Evolutionary conservation across 2,888 invertebrate species (phyloP).

Genomic region (Ceraclea dissimilis): DNA sequence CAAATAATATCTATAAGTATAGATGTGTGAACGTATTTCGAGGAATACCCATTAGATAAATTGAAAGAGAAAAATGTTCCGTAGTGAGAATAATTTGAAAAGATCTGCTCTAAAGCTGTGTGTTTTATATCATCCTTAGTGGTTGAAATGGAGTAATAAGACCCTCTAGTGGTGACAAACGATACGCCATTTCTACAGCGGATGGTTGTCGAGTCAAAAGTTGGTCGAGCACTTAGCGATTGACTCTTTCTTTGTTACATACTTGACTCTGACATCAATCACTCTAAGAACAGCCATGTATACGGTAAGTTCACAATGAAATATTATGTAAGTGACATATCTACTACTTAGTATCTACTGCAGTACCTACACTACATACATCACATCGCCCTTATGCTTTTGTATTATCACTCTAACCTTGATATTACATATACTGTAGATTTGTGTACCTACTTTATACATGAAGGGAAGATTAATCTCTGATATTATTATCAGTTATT

Average conservation of each 20-base stretch:
- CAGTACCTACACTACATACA: too few species aligned
- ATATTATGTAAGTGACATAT: too few species aligned
- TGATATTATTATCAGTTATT: too few species aligned
- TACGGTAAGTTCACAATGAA: too few species aligned
- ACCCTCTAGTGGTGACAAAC: conserved; percentile 1
- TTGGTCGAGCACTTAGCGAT: conserved; percentile 2
- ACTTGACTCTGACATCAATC: conserved; percentile 1
- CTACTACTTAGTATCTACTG: too few species aligned
- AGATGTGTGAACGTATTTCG: neutral
- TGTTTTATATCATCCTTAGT: conserved; percentile 1
- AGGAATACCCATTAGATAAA: neutral
- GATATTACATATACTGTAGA: too few species aligned
- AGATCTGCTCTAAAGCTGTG: neutral
- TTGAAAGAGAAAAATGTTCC: neutral
- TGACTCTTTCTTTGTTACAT: neutral
- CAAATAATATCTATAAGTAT: neutral
- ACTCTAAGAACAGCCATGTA: neutral
- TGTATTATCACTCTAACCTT: too few species aligned
- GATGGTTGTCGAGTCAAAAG: conserved; percentile 1
- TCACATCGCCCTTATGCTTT: too few species aligned
- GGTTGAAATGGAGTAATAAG: neutral
- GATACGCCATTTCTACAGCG: neutral
- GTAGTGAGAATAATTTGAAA: neutral
- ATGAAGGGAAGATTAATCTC: too few species aligned
- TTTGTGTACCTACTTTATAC: too few species aligned